Conservation (phyloP, 2,797 vertebrate genomes). For the Thripadectes ignobilis region DNA sequence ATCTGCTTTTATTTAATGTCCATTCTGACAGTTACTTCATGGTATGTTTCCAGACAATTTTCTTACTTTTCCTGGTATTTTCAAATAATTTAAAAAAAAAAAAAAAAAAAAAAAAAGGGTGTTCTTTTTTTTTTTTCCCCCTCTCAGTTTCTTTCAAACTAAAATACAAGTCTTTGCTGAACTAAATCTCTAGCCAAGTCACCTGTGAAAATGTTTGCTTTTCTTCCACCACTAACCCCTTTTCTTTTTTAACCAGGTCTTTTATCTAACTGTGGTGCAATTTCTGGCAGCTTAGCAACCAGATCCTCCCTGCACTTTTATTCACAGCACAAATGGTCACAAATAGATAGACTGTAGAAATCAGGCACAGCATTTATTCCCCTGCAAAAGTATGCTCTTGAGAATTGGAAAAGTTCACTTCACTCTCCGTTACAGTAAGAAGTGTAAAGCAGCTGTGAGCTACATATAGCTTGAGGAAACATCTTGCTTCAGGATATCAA, state of each 20-base stretch:
- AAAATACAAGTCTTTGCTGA: not conserved
- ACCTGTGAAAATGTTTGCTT: constrained; percentile 55
- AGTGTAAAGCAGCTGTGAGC: not conserved
- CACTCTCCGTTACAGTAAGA: not conserved
- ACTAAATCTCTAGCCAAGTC: not conserved
- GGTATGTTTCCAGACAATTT: not conserved
- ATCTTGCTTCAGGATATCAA: not conserved
- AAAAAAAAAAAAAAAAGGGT: not conserved
- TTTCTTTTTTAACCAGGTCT: not conserved
- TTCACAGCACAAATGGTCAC: not conserved
- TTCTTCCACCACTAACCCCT: not conserved
- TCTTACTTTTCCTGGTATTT: not conserved
- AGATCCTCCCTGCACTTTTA: not conserved
- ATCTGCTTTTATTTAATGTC: not conserved
- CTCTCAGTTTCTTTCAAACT: not conserved
- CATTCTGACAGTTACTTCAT: not conserved
- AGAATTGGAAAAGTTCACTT: not conserved
- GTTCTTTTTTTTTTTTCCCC: not conserved
- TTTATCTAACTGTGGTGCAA: constrained; percentile 2
- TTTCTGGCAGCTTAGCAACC: constrained; percentile 21
- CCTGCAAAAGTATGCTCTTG: not conserved
- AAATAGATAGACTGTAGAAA: not conserved
- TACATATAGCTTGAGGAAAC: not conserved
- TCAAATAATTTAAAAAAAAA: not conserved
- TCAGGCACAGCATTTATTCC: not conserved